Percentiles rank a stretch among this genome's conserved stretches.
Evolutionary conservation across 2,888 invertebrate species (phyloP).

Genomic region (Euclidia mi): DNA sequence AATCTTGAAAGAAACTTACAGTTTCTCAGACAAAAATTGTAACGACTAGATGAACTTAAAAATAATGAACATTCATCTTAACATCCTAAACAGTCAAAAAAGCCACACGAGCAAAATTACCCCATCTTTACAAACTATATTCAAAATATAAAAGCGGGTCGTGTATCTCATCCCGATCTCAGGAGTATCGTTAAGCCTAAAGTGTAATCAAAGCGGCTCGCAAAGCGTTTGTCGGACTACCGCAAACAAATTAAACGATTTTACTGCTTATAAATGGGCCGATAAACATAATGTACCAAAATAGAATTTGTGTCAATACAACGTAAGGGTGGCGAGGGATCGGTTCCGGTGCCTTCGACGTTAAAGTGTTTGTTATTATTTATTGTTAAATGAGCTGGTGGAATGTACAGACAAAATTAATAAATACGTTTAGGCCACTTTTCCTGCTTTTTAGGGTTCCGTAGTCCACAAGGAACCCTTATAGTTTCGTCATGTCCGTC

Average conservation of each 20-base stretch:
- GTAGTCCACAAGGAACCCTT: no score
- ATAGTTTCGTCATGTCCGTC: no score
- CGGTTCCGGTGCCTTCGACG: slow-evolving; percentile 13
- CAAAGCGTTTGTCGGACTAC: slow-evolving; percentile 75
- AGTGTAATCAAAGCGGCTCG: slow-evolving; percentile 74
- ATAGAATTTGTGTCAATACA: slow-evolving; percentile 51
- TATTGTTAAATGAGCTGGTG: no score
- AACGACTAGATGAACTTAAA: no score
- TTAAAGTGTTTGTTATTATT: neutral
- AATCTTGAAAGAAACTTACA: no score
- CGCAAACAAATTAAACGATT: slow-evolving; percentile 78
- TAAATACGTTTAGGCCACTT: no score
- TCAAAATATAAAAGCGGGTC: slow-evolving; percentile 60
- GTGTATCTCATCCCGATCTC: slow-evolving; percentile 72
- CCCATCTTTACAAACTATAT: slow-evolving; percentile 43
- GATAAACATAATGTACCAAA: slow-evolving; percentile 62
- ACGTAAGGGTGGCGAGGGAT: slow-evolving; percentile 10
- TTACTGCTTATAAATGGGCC: slow-evolving; percentile 72
- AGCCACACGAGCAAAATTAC: no score
- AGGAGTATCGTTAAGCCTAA: slow-evolving; percentile 71
- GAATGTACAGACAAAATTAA: no score
- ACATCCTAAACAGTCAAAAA: neutral
- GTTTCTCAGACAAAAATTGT: no score
- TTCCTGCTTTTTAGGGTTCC: no score
- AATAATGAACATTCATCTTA: neutral